A percentile compares a stretch with the other conserved stretches of the same genome.
Evolutionary conservation across 2,113 vertebrate genomes (phyloP).

Genomic region (Vulpes lagopus): DNA sequence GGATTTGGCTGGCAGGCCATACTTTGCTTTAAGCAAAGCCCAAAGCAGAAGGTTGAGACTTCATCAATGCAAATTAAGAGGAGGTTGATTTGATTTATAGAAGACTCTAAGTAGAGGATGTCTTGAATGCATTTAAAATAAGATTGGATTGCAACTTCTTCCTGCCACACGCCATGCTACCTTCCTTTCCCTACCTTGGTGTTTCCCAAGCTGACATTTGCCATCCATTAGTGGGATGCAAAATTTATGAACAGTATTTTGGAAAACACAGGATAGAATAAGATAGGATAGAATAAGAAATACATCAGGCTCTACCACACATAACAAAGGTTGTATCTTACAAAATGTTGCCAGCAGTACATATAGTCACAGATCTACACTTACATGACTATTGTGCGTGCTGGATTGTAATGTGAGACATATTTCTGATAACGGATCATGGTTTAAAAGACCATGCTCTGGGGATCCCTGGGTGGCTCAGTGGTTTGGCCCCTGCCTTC

Average conservation of each 20-base stretch:
- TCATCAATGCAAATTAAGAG: slow-evolving; percentile 25
- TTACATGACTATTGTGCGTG: not conserved
- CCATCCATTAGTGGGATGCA: not conserved
- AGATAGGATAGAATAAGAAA: not conserved
- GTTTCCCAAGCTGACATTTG: not conserved
- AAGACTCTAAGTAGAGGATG: not conserved
- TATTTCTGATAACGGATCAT: not conserved
- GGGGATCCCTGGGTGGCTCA: no score
- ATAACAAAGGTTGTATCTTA: not conserved
- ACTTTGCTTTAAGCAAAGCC: slow-evolving; percentile 40
- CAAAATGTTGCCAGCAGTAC: not conserved
- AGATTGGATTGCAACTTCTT: not conserved
- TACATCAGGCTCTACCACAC: not conserved
- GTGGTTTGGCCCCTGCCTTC: no score
- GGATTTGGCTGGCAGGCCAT: not conserved
- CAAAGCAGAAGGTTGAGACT: slow-evolving; percentile 39
- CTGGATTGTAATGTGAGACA: not conserved
- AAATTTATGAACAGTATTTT: not conserved
- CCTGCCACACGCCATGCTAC: not conserved
- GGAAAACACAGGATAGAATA: not conserved
- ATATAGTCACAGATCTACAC: not conserved
- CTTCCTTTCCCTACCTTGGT: not conserved
- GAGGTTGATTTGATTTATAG: slow-evolving; percentile 18
- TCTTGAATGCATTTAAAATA: not conserved
- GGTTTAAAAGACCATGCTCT: not conserved